A percentile compares a stretch with the other conserved stretches of the same genome.
Evolutionary conservation across 2,797 vertebrate genomes (phyloP).

Genomic region (Ficedula albicollis): DNA sequence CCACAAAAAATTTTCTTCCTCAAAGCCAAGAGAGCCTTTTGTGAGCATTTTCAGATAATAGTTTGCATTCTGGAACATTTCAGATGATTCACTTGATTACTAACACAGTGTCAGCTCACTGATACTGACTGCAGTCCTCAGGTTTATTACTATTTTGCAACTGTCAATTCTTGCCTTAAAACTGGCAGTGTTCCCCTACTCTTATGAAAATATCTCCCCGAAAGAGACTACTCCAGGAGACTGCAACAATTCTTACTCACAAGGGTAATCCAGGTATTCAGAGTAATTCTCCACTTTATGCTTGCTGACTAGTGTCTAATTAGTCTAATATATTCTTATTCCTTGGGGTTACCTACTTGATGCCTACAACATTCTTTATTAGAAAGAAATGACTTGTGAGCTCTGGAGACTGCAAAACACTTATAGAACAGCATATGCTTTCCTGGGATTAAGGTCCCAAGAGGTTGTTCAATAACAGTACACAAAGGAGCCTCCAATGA

Average conservation of each 20-base stretch:
- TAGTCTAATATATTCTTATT: slow-evolving; percentile 5
- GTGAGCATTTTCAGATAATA: neutral
- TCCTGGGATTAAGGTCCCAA: neutral
- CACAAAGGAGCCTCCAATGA: neutral
- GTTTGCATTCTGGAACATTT: neutral
- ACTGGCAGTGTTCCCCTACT: neutral
- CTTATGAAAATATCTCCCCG: neutral
- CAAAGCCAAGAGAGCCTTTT: neutral
- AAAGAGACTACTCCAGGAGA: neutral
- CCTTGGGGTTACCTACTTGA: neutral
- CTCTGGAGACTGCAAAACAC: neutral
- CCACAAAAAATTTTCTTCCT: neutral
- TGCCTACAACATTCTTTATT: neutral
- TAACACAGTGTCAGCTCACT: neutral
- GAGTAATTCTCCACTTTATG: neutral
- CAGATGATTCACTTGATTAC: neutral
- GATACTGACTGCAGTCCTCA: neutral
- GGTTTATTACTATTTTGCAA: neutral
- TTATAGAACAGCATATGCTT: neutral
- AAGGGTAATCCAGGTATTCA: neutral
- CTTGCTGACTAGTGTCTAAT: neutral
- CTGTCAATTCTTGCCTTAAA: neutral
- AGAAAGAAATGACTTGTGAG: neutral
- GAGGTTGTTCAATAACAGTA: neutral
- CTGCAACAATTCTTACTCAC: neutral